Base-by-base conservation (phyloP, 2,888 invertebrate species). In the Coleophora deauratella region DNA sequence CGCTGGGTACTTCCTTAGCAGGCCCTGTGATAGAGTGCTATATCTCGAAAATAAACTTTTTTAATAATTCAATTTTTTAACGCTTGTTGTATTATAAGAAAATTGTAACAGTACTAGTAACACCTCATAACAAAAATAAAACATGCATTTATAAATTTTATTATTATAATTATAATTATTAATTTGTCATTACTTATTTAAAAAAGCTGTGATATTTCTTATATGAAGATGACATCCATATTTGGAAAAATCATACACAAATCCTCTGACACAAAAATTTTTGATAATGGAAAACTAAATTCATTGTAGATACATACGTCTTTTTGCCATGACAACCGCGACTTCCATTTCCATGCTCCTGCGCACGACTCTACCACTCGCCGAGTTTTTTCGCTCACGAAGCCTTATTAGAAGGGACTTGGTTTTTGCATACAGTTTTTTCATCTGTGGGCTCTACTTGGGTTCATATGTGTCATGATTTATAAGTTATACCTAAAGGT, bases 1-100 rank as follows among this genome's bases (percentile, higher is more conserved):
- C 44, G 44, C 51, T 21, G 12, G 14, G 27, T 30, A 61, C 62
- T 59, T 57, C 57, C 62, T 62, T 61, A 59, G 51, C 36, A 45
- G 3, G 21, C 21, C 6, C 21, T 21, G 21, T 21, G 21, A 6
- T 6, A 33, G 37, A 39, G 37, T 30, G 11, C 30, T 14, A 21
- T 37, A 35, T 35, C 35, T 35, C 6, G 4, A 2, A 9, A 21
- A 11, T 35, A 15, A 8, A 9, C 10, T 2, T 35, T 21, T 35
- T 21, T 21, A 21, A n/a, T n/a, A n/a, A n/a, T n/a, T n/a, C n/a
- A n/a, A n/a, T n/a, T n/a, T n/a, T n/a, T n/a, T n/a, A n/a, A n/a
- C n/a, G n/a, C n/a, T n/a, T n/a, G n/a, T n/a, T n/a, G n/a, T n/a
- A n/a, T n/a, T n/a, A n/a, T n/a, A n/a, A n/a, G n/a, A n/a, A n/a